phyloP scores from a whole-genome alignment of 2,113 vertebrate genomes.

The Hiodon alosoides region DNA sequence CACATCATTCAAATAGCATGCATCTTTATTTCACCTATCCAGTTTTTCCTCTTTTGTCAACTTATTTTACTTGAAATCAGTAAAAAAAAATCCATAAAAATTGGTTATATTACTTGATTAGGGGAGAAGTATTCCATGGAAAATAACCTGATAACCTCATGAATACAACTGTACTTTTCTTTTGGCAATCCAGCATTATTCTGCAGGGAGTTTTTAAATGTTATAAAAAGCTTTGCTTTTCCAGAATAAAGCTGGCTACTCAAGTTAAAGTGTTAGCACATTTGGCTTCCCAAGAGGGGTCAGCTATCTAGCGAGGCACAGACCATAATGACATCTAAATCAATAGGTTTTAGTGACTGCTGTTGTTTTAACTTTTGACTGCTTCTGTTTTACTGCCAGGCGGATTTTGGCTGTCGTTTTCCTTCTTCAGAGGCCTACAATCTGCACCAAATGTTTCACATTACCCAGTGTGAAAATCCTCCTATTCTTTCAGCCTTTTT shows the following conservation, averaged over 20 bases:
- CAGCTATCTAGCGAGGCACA: constrained; percentile 33
- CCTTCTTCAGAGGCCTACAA: constrained; percentile 79
- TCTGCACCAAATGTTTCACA: constrained; percentile 99
- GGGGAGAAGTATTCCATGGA: background rate
- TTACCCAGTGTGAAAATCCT: constrained; percentile 99
- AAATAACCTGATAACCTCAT: constrained; percentile 7
- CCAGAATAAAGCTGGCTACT: constrained; percentile 36
- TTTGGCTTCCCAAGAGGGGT: constrained; percentile 31
- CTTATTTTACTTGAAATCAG: background rate
- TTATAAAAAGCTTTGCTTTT: constrained; percentile 37
- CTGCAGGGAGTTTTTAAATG: constrained; percentile 27
- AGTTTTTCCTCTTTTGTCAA: background rate
- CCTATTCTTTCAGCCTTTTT: constrained; percentile 93
- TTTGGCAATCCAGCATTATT: constrained; percentile 34
- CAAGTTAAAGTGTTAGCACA: constrained; percentile 37
- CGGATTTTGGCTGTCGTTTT: constrained; percentile 72
- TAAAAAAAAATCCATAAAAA: background rate
- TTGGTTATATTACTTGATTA: background rate
- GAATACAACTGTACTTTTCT: constrained; percentile 32
- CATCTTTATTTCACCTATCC: background rate
- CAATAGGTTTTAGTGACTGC: constrained; percentile 58
- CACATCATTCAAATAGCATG: background rate
- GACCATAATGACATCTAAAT: constrained; percentile 72
- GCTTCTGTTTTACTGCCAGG: constrained; percentile 80
- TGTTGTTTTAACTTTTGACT: constrained; percentile 72